A percentile compares a stretch with the other conserved stretches of the same genome.
Conservation (phyloP, 2,113 vertebrate genomes). For the Thryonomys swinderianus region DNA sequence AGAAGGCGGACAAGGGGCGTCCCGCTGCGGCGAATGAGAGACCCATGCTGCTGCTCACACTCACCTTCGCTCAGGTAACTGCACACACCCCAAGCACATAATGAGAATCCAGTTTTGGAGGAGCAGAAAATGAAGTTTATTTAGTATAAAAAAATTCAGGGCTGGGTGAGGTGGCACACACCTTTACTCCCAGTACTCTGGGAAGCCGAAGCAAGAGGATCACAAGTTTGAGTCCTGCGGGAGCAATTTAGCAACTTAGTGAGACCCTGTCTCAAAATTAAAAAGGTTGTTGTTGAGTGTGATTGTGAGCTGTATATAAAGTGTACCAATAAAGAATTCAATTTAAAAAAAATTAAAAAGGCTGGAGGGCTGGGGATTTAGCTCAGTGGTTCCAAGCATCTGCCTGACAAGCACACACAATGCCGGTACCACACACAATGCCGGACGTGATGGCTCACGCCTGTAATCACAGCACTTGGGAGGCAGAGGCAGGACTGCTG, state of each 20-base stretch:
- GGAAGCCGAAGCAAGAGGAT: not conserved
- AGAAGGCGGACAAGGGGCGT: not conserved
- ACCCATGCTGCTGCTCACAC: not conserved
- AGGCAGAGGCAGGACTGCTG: too few relatives aligned
- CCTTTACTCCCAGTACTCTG: not conserved
- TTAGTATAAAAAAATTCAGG: conserved; percentile 24
- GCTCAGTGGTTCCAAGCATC: too few relatives aligned
- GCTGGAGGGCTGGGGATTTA: too few relatives aligned
- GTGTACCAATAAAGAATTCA: too few relatives aligned
- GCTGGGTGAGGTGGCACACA: not conserved
- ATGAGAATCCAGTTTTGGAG: conserved; percentile 4
- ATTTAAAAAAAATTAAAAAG: not conserved
- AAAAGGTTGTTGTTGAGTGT: too few relatives aligned
- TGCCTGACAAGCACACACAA: too few relatives aligned
- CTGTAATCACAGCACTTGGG: too few relatives aligned
- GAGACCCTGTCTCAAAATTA: not conserved
- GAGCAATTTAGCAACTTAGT: not conserved
- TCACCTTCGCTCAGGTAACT: not conserved
- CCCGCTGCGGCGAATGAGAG: not conserved
- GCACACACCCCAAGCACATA: not conserved
- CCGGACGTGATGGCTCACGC: too few relatives aligned
- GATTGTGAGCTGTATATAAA: too few relatives aligned
- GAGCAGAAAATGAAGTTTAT: too few relatives aligned
- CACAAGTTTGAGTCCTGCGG: not conserved
- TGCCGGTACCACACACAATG: too few relatives aligned